Conservation (phyloP, 1,140 invertebrate genomes). For the Rhagoletis zephyria region DNA sequence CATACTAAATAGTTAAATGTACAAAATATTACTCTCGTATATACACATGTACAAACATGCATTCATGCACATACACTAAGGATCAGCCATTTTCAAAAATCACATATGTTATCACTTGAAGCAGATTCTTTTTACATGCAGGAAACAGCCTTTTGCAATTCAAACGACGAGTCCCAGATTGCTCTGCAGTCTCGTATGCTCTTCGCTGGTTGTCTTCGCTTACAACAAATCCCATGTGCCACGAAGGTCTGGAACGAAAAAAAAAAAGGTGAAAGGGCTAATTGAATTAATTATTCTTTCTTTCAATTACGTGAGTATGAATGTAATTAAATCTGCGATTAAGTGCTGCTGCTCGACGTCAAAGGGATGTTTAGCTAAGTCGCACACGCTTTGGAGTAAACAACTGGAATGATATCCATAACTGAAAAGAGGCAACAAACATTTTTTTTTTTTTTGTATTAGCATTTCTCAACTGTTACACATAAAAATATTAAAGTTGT, state of each 20-base stretch:
- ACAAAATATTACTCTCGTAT: too few species aligned
- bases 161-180: constrained; percentile 62
- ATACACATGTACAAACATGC: not conserved
- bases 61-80: not conserved
- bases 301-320: constrained; percentile 65
- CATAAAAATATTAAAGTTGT: not conserved
- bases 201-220: constrained; percentile 61
- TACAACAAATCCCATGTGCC: constrained; percentile 65
- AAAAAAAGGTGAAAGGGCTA: not conserved
- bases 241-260: constrained; percentile 64
- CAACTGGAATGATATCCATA: constrained; percentile 69
- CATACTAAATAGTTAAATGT: too few species aligned
- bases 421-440: constrained; percentile 26
- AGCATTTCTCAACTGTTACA: constrained; percentile 3
- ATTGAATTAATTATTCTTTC: not conserved
- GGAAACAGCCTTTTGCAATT: constrained; percentile 65
- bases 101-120: constrained; percentile 3
- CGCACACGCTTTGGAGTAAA: constrained; percentile 66
- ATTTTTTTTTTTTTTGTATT: too few species aligned
- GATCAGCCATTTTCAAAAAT: not conserved
- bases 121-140: constrained; percentile 59
- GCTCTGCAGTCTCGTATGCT: constrained; percentile 67
- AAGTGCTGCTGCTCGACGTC: constrained; percentile 64
- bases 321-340: constrained; percentile 65
- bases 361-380: constrained; percentile 69